Percentiles rank a stretch among this genome's conserved stretches.
These are phyloP conservation scores for Callimorpha dominula DNA, from an alignment of 2,888 invertebrate genomes.

Conservation along the genomic window DNA sequence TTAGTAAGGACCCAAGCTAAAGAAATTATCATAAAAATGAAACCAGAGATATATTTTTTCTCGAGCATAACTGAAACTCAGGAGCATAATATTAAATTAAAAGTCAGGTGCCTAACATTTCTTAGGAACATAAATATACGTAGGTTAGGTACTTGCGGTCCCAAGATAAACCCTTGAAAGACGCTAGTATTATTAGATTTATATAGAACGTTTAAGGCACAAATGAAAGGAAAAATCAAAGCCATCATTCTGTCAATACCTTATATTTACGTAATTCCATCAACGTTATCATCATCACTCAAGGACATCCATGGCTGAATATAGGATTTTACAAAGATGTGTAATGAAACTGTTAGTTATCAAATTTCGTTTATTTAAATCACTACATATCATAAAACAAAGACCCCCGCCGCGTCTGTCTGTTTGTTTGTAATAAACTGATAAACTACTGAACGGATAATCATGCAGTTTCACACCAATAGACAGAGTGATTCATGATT, in stretches of 20 bases:
- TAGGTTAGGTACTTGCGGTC: not conserved
- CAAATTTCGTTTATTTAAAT: no score
- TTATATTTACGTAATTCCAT: not conserved
- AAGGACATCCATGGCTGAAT: not conserved
- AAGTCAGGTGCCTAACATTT: not conserved
- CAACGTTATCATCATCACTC: not conserved
- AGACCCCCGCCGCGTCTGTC: no score
- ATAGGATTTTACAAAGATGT: no score
- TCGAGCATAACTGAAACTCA: not conserved
- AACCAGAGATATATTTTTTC: not conserved
- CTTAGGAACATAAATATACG: not conserved
- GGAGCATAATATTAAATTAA: not conserved
- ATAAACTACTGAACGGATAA: no score
- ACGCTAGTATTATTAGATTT: not conserved
- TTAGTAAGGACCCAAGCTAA: not conserved
- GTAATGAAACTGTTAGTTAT: no score
- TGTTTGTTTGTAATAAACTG: no score
- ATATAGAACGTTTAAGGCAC: not conserved
- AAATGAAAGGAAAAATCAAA: not conserved
- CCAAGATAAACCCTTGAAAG: conserved; percentile 12
- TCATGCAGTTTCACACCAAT: no score
- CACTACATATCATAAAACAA: no score
- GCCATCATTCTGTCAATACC: not conserved
- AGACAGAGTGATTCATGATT: no score
- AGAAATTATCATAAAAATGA: not conserved